Evolutionary conservation across 2,888 invertebrate species (phyloP), one percentile per base, ranked within the genome.

Genomic region (Archaeoteleia sp.): DNA sequence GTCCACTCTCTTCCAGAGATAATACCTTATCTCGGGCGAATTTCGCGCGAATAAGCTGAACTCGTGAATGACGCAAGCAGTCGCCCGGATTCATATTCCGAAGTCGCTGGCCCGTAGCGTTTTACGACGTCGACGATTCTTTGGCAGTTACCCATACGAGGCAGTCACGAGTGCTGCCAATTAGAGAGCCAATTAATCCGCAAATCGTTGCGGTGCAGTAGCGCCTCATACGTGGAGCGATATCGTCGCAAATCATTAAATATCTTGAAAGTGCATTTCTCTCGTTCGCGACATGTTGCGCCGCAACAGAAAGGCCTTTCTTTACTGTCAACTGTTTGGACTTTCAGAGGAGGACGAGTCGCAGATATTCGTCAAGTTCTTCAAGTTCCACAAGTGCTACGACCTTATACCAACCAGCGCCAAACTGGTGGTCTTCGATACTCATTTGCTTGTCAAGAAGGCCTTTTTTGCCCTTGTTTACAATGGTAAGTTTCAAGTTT

Each of bases 351-450:
- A 96, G 86, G 96, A 97, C 88, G 96, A 97, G 87, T 95, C 95
- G 83, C 95, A 96, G 88, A 97, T 97, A 84, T 97, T 96, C 88
- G 96, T 96, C 78, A 97, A 97, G 87, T 99, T 99, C 90, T 98
- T 99, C 92, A 96, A 96, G 87, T 98, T 97, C 87, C 98, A 99
- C 90, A 97, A 97, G 87, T 98, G 98, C 87, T 99, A 99, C 88
- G 99, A 99, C 89, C 91, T 99, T 87, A 98, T 99, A 85, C 99
- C 99, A 67, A 98, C 97, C 66, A 98, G 98, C 81, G 97, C 98
- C 76, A 99, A 99, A 88, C 89, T 99, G 85, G 98, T 99, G 74
- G 97, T 99, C 67, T 99, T 99, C 87, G 99, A 99, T 88, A 99
- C 98, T 37, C 95, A 97, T 86, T 90, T 99, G 67, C 92, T 97